Percentiles rank a stretch among this genome's conserved stretches.
Conservation (phyloP, 2,888 invertebrate genomes). For the Pollenia amentaria region DNA sequence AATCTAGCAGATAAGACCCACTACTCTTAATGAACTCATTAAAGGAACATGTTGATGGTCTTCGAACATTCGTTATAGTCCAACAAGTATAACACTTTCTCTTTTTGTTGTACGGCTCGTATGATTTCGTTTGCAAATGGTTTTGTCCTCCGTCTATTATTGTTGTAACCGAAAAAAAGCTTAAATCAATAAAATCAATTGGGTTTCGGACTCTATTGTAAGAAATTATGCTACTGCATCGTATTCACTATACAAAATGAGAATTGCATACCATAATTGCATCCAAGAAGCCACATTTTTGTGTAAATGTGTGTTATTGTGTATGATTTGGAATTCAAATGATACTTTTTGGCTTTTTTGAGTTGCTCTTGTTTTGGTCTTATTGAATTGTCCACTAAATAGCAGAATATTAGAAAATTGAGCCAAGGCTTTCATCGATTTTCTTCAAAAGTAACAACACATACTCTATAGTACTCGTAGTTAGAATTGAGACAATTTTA, state of each 20-base stretch:
- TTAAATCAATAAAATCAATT: constrained; percentile 58
- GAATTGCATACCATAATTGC: not conserved
- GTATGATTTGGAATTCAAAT: constrained; percentile 18
- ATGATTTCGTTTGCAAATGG: not conserved
- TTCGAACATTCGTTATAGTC: not conserved
- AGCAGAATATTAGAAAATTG: constrained; percentile 14
- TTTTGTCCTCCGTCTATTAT: not conserved
- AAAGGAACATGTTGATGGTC: no score
- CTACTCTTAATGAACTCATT: no score
- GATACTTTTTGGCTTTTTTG: constrained; percentile 37
- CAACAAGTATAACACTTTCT: no score
- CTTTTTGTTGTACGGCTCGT: no score
- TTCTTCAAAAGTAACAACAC: not conserved
- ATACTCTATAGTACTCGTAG: no score
- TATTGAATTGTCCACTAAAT: constrained; percentile 60
- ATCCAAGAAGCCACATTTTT: not conserved
- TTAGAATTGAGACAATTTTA: not conserved
- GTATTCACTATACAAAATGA: not conserved
- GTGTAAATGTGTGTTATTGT: constrained; percentile 10
- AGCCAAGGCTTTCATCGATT: constrained; percentile 2
- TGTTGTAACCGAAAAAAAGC: constrained; percentile 24
- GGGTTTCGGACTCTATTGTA: not conserved
- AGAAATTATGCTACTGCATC: not conserved
- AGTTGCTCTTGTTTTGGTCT: not conserved
- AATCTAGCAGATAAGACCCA: no score